These are phyloP conservation scores for Telmatherina bonti DNA, from an alignment of 2,797 vertebrate genomes.

Conservation along the genomic window DNA sequence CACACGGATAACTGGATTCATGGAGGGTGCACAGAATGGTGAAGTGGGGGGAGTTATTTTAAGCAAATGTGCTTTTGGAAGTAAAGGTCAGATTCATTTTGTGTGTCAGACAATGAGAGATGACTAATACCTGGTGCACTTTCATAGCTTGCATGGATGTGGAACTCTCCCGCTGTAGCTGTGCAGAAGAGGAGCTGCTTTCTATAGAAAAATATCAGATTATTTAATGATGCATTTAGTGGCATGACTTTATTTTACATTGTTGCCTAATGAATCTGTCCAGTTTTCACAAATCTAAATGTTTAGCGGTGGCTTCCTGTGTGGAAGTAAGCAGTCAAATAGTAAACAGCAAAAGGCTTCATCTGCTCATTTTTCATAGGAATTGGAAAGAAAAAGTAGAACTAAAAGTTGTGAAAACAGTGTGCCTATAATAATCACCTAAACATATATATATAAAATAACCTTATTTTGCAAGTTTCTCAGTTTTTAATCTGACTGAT, in stretches of 20 bases:
- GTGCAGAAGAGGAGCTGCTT: not conserved
- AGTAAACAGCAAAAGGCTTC: too few relatives aligned
- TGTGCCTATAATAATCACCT: too few relatives aligned
- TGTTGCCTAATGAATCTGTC: not conserved
- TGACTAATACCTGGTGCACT: constrained; percentile 15
- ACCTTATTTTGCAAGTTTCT: too few relatives aligned
- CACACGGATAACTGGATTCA: constrained; percentile 14
- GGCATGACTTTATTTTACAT: not conserved
- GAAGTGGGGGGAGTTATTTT: constrained; percentile 20
- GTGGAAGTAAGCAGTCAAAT: too few relatives aligned
- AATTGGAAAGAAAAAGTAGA: too few relatives aligned
- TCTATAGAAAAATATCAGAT: not conserved
- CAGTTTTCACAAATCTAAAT: not conserved
- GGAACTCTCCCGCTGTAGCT: not conserved
- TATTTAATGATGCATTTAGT: not conserved
- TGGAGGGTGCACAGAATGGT: not conserved
- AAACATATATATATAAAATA: too few relatives aligned
- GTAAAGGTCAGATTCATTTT: constrained; percentile 43
- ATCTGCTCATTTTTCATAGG: too few relatives aligned
- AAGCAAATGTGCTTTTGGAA: constrained; percentile 15
- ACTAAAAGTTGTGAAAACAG: too few relatives aligned
- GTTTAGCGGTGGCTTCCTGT: not conserved
- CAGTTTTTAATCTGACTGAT: too few relatives aligned
- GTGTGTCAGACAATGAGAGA: constrained; percentile 11
- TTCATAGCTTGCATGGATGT: constrained; percentile 3